Evolutionary conservation across 2,888 invertebrate genomes (phyloP).

Genomic region (Synanthedon andrenaeformis): DNA sequence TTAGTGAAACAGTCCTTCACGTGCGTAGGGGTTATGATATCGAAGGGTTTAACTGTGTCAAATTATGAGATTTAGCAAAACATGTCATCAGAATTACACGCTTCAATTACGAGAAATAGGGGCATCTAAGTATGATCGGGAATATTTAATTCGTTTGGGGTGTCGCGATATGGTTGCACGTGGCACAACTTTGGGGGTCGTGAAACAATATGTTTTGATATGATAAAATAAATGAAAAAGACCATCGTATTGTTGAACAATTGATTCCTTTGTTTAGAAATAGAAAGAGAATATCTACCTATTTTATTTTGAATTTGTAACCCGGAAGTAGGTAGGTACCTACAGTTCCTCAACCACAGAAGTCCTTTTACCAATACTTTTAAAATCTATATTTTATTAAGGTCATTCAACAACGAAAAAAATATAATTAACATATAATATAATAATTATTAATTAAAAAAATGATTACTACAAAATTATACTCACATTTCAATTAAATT

Average conservation of each 20-base stretch:
- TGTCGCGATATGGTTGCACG: conserved; percentile 27
- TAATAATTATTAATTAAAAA: no score
- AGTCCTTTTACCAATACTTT: no score
- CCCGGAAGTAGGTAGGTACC: no score
- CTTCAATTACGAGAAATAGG: conserved; percentile 46
- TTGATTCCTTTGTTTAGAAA: conserved; percentile 28
- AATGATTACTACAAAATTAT: no score
- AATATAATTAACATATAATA: no score
- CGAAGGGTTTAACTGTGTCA: conserved; percentile 35
- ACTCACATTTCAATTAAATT: no score
- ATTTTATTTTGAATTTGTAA: no score
- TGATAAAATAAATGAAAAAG: conserved; percentile 45
- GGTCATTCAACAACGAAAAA: no score
- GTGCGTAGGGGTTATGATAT: no score
- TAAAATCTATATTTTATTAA: no score
- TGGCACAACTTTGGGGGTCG: conserved; percentile 24
- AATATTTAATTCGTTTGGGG: conserved; percentile 29
- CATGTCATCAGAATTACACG: conserved; percentile 62
- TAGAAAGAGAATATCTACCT: background rate
- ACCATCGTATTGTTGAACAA: conserved; percentile 30
- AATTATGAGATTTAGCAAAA: conserved; percentile 63
- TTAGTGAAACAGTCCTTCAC: no score
- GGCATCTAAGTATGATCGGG: conserved; percentile 9
- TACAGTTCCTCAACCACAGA: no score
- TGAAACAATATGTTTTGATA: conserved; percentile 55